A percentile compares a stretch with the other conserved stretches of the same genome.
These are phyloP conservation scores for Neopipo cinnamomea DNA, from an alignment of 2,113 vertebrate species.

Conservation along the genomic window DNA sequence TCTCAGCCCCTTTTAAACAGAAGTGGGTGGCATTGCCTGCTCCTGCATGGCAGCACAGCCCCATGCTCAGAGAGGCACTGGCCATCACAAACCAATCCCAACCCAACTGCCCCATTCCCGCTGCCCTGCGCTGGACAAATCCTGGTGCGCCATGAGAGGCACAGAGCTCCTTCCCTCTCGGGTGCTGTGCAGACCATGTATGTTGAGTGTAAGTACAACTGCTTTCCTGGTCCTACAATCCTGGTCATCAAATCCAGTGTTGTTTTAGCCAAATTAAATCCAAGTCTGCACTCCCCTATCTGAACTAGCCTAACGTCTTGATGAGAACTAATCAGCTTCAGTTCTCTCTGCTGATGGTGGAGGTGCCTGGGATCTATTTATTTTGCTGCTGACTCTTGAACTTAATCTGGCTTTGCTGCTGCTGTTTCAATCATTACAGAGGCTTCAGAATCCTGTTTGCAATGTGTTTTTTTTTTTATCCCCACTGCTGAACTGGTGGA, in stretches of 20 bases:
- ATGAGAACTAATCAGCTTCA: background rate
- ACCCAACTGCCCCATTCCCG: background rate
- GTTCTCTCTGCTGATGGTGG: background rate
- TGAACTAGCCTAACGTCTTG: background rate
- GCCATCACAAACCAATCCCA: background rate
- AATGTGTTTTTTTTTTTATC: background rate
- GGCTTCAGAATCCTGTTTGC: conserved; percentile 28
- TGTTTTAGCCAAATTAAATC: background rate
- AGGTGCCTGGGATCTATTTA: conserved; percentile 14
- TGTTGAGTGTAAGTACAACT: background rate
- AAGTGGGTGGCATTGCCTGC: background rate
- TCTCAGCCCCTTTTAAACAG: background rate
- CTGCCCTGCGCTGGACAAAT: background rate
- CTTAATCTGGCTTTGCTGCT: conserved; percentile 48
- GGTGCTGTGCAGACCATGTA: accelerated
- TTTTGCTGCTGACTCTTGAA: conserved; percentile 34
- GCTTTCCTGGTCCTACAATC: background rate
- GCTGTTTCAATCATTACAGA: conserved; percentile 38
- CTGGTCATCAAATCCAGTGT: background rate
- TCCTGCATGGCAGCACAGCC: background rate
- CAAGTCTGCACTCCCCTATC: background rate
- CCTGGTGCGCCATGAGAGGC: accelerated
- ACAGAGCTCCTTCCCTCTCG: accelerated
- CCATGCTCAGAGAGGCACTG: background rate
- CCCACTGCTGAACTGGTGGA: conserved; percentile 49